Evolutionary conservation across 2,797 vertebrate genomes (phyloP), one percentile per base, ranked within the genome.

Genomic region (Oreochromis grahami): DNA sequence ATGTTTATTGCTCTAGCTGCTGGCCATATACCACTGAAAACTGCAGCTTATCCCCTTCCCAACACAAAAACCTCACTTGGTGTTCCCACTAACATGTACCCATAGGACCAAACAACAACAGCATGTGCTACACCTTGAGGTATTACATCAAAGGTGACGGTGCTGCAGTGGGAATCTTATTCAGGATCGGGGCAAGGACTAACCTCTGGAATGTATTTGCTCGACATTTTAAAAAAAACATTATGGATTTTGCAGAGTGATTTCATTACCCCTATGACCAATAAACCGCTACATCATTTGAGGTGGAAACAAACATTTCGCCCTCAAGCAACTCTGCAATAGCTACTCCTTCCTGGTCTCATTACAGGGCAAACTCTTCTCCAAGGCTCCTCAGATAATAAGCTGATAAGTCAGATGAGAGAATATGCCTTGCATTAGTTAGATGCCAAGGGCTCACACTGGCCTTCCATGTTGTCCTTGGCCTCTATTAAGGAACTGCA

Each of bases 281-380:
- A 81, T 88, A 90, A 90, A 79, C 72, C 48, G 83, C 53, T 81
- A 12, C 70, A 79, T 89, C 58, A 53, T 81, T 87, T 38, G 51
- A 82, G 74, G 50, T 88, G 82, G 78, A 91, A 91, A 87, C 52
- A 86, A 84, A 81, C 53, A 76, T 14, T 81, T 81, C n/a, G 56
- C 89, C 87, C 87, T 88, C 63, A 56, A 92, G 86, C 87, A 45
- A 70, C 63, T 84, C 77, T 50, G 74, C 50, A 86, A 83, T 81
- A 85, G 52, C 83, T 83, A 58, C 78, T 93, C 93, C 89, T 93
- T 90, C 83, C 58, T 85, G 87, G 86, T 91, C 88, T 94, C 88
- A 94, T 93, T 94, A 93, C 36, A 41, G 68, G 76, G 48, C 45
- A 76, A 81, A 79, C 81, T 85, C 45, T n/a, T 80, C 76, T 87